Percentiles rank a stretch among this genome's conserved stretches.
phyloP scores from a whole-genome alignment of 2,797 vertebrate species.

The Paedocypris micromegethes region DNA sequence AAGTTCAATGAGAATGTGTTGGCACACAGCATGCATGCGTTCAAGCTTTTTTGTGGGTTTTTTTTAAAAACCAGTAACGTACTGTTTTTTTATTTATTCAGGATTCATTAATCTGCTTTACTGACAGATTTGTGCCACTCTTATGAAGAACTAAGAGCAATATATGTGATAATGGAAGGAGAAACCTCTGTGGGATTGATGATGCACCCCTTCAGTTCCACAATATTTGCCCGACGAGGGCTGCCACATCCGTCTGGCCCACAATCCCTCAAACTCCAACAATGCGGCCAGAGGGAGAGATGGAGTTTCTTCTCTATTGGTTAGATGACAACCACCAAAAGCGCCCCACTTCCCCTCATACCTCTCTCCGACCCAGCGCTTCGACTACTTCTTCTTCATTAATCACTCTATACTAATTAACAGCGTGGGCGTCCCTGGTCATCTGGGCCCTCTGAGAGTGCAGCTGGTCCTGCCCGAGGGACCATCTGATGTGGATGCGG shows the following conservation, averaged over 20 bases:
- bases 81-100: slow-evolving; percentile 3
- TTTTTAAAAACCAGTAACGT: not conserved
- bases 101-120: slow-evolving; percentile 1
- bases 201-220: slow-evolving; percentile 28
- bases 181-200: slow-evolving; percentile 31
- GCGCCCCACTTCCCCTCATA: slow-evolving; percentile 43
- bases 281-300: slow-evolving; percentile 16
- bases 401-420: slow-evolving; percentile 99
- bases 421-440: slow-evolving; percentile 78
- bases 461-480: slow-evolving; percentile 78
- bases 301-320: not conserved
- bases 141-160: slow-evolving; percentile 1
- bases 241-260: slow-evolving; percentile 50
- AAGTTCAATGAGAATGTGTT: no score
- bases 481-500: slow-evolving; percentile 58
- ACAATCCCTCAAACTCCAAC: slow-evolving; percentile 52
- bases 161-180: slow-evolving; percentile 9
- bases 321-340: slow-evolving; percentile 24
- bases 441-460: slow-evolving; percentile 66
- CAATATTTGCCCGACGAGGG: slow-evolving; percentile 12
- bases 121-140: slow-evolving; percentile 2
- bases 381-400: slow-evolving; percentile 74
- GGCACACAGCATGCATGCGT: no score
- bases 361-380: slow-evolving; percentile 54
- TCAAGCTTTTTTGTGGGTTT: not conserved